A percentile compares a stretch with the other conserved stretches of the same genome.
Evolutionary conservation across 2,888 invertebrate genomes (phyloP).

Genomic region (Autographa gamma): DNA sequence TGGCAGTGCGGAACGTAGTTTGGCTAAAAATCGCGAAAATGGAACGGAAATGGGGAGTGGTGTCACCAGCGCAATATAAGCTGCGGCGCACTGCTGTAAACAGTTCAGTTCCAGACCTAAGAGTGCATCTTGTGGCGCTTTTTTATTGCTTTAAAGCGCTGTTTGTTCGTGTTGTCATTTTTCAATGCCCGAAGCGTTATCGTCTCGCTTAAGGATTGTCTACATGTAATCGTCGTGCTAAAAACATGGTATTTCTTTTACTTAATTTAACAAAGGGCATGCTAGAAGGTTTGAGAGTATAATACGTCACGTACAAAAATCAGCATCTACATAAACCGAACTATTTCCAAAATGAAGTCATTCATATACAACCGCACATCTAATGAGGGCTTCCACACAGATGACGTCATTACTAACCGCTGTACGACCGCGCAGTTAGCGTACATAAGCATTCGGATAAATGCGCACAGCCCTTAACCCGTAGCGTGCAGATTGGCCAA

Average conservation of each 20-base stretch:
- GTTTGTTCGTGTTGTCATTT: constrained; percentile 59
- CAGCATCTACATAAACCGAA: constrained; percentile 6
- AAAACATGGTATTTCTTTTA: too few species aligned
- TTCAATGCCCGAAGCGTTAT: constrained; percentile 42
- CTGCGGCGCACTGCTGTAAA: constrained; percentile 66
- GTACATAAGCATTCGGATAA: constrained; percentile 38
- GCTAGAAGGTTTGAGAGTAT: background rate
- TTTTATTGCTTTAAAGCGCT: constrained; percentile 66
- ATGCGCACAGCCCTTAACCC: constrained; percentile 47
- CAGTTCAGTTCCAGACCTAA: constrained; percentile 66
- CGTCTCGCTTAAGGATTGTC: constrained; percentile 24
- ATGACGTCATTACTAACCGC: constrained; percentile 58
- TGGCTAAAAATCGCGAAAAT: constrained; percentile 76
- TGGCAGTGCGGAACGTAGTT: constrained; percentile 72
- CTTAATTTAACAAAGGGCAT: too few species aligned
- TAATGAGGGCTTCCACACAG: constrained; percentile 53
- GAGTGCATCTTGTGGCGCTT: constrained; percentile 68
- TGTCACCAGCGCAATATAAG: constrained; percentile 75
- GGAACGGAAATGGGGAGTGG: constrained; percentile 75
- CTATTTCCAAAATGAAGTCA: constrained; percentile 42
- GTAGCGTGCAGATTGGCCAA: constrained; percentile 60
- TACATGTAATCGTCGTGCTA: constrained; percentile 6
- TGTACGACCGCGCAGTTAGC: constrained; percentile 47
- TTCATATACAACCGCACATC: constrained; percentile 46
- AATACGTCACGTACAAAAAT: constrained; percentile 6